Percentiles rank a stretch among this genome's conserved stretches.
Evolutionary conservation across 1,140 invertebrate species (phyloP).

Genomic region (Aplysia californica): DNA sequence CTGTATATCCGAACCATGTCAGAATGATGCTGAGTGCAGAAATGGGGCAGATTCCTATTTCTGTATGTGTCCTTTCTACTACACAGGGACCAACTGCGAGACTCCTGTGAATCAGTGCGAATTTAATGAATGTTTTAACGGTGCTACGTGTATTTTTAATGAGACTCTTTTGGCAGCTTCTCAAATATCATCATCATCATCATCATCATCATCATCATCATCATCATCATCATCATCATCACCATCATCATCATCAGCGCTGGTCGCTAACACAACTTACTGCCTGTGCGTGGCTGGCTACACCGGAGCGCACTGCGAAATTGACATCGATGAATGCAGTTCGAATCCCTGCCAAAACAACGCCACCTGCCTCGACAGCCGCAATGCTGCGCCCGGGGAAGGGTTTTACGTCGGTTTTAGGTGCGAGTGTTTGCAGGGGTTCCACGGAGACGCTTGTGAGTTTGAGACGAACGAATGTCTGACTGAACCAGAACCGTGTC

Average conservation of each 20-base stretch:
- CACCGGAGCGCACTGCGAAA: conserved; percentile 75
- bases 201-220: background rate
- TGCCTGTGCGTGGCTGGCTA: conserved; percentile 42
- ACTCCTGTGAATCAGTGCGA: conserved; percentile 42
- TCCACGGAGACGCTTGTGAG: conserved; percentile 42
- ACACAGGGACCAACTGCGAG: conserved; percentile 41
- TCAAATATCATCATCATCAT: background rate
- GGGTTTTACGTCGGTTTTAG: background rate
- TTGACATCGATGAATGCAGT: conserved; percentile 42
- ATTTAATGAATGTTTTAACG: conserved; percentile 37
- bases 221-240: background rate
- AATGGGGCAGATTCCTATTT: conserved; percentile 33
- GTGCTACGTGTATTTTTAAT: conserved; percentile 35
- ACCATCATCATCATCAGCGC: background rate
- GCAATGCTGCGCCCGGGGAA: background rate
- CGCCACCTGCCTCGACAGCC: conserved; percentile 83
- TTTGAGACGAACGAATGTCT: conserved; percentile 55
- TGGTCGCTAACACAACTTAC: conserved; percentile 15
- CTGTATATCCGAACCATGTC: conserved; percentile 36
- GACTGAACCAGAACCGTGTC: conserved; percentile 43
- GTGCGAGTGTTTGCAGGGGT: conserved; percentile 1
- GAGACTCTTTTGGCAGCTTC: background rate
- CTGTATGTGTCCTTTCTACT: conserved; percentile 39
- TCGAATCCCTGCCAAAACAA: conserved; percentile 41
- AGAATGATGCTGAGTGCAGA: conserved; percentile 41